A percentile compares a stretch with the other conserved stretches of the same genome.
These are phyloP conservation scores for Scolopax mira DNA, from an alignment of 2,113 vertebrate species.

Conservation along the genomic window DNA sequence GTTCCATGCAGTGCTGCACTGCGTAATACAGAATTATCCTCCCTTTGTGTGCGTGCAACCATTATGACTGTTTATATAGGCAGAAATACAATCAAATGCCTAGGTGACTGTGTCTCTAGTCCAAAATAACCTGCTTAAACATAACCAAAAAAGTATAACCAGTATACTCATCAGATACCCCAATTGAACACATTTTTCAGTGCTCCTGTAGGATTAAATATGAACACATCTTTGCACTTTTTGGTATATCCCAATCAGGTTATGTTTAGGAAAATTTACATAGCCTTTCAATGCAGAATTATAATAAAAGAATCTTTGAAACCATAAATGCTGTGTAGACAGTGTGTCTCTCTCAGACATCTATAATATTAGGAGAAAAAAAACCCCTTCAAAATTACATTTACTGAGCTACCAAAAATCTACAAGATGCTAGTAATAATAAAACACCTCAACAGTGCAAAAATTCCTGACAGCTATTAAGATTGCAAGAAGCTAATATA, in stretches of 20 bases:
- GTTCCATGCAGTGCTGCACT: not conserved
- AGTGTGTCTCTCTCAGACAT: not conserved
- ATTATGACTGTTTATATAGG: not conserved
- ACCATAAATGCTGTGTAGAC: not conserved
- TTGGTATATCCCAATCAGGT: not conserved
- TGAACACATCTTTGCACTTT: not conserved
- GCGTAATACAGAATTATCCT: not conserved
- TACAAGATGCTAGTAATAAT: not conserved
- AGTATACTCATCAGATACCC: not conserved
- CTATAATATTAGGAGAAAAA: not conserved
- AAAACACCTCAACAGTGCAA: not conserved
- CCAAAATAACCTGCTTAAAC: not conserved
- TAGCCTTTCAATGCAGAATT: not conserved
- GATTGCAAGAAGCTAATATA: not conserved
- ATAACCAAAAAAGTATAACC: no score
- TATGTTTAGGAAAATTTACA: not conserved
- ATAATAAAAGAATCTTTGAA: not conserved
- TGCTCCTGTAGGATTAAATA: not conserved
- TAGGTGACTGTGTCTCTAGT: not conserved
- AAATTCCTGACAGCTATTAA: slow-evolving; percentile 18
- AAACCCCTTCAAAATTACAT: not conserved
- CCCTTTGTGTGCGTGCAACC: not conserved
- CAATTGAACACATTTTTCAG: not conserved
- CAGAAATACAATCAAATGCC: not conserved
- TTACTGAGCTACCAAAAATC: not conserved